Conservation (phyloP, 30 jellyfish, hydroid and myxozoan species). For the Chrysaora quinquecirrha region DNA sequence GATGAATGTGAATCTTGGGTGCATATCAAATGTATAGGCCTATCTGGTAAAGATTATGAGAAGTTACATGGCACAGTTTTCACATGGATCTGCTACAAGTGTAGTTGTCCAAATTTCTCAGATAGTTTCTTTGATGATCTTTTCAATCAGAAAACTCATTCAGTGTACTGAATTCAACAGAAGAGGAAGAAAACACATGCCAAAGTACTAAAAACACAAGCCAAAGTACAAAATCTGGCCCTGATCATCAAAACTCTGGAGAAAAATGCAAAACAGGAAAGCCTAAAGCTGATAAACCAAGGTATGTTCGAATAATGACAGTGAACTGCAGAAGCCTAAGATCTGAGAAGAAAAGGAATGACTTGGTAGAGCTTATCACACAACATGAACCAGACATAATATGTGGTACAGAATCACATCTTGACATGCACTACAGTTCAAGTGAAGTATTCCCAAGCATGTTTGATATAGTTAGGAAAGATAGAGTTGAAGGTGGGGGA, state of each 20-base stretch:
- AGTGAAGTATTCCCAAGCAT: constrained; percentile 20
- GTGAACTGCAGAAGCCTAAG: constrained; percentile 1
- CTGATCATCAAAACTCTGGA: constrained; percentile 9
- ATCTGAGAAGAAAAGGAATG: background rate
- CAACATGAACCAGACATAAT: constrained; percentile 12
- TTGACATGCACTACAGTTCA: constrained; percentile 26
- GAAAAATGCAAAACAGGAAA: constrained; percentile 3
- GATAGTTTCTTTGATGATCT: constrained; percentile 20
- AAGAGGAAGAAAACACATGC: constrained; percentile 12
- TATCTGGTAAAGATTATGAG: constrained; percentile 10
- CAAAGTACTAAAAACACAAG: constrained; percentile 20
- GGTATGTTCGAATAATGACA: constrained; percentile 8
- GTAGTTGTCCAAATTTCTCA: constrained; percentile 15
- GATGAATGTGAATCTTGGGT: constrained; percentile 13
- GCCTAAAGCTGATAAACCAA: constrained; percentile 16
- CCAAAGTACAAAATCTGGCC: background rate
- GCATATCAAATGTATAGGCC: constrained; percentile 20
- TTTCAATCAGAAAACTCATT: constrained; percentile 5
- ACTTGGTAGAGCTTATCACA: constrained; percentile 19
- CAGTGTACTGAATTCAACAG: constrained; percentile 17
- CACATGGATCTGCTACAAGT: constrained; percentile 21
- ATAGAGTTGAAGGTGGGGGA: constrained; percentile 35
- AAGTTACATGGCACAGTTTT: constrained; percentile 3
- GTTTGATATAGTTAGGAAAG: constrained; percentile 25
- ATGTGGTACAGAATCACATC: constrained; percentile 50